Conservation (phyloP, 2,888 invertebrate genomes). For the Andricus quercusramuli region DNA sequence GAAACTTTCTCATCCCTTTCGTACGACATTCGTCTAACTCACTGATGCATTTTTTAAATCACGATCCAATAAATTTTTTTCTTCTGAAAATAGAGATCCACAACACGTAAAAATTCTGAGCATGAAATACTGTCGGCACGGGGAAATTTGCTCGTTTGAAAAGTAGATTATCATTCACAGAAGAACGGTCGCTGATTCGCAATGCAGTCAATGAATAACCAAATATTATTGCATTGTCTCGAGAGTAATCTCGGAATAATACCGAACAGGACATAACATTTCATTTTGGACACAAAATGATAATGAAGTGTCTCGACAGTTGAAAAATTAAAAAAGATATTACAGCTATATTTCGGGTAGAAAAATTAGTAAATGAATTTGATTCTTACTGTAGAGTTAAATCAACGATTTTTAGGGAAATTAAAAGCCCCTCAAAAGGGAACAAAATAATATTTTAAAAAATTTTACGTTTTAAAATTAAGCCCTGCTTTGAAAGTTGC, state of each 20-base stretch:
- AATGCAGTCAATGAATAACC: background rate
- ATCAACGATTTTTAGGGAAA: too few species aligned
- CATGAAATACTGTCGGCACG: background rate
- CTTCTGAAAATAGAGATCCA: background rate
- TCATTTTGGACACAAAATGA: background rate
- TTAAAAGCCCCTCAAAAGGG: too few species aligned
- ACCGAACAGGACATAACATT: background rate
- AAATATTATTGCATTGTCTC: background rate
- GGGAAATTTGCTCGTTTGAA: background rate
- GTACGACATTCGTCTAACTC: background rate
- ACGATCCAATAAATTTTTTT: background rate
- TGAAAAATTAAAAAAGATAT: background rate
- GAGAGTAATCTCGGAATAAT: background rate
- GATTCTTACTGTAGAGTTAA: too few species aligned
- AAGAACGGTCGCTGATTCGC: background rate
- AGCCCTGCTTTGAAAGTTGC: too few species aligned
- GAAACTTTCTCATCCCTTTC: background rate
- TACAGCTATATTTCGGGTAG: background rate
- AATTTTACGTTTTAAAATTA: too few species aligned
- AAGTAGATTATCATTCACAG: background rate
- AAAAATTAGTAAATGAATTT: too few species aligned
- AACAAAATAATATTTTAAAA: too few species aligned
- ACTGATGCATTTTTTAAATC: background rate
- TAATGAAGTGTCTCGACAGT: background rate
- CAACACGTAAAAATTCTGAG: background rate